phyloP scores from a whole-genome alignment of 2,113 vertebrate genomes.

The Microcebus griseorufus region DNA sequence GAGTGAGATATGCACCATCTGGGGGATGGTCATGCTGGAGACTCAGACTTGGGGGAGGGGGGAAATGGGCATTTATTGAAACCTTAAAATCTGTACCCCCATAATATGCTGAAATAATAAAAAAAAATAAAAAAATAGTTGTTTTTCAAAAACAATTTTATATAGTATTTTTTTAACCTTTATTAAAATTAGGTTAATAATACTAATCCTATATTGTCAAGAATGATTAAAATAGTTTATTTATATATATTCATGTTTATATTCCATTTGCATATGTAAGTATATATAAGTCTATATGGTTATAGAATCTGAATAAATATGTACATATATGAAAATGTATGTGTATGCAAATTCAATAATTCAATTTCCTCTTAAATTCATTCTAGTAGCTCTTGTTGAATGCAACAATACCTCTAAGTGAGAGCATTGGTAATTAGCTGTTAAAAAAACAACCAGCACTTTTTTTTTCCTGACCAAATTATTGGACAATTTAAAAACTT shows the following conservation, averaged over 20 bases:
- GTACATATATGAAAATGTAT: not conserved
- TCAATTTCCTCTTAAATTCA: not conserved
- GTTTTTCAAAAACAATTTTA: not conserved
- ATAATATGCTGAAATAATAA: too few species aligned
- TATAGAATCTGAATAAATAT: not conserved
- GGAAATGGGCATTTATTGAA: too few species aligned
- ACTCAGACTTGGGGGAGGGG: too few species aligned
- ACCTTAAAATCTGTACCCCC: too few species aligned
- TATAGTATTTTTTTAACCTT: not conserved
- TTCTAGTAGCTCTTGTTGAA: constrained; percentile 18
- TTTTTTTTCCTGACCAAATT: not conserved
- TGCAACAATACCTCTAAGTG: not conserved
- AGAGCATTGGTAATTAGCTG: constrained; percentile 33
- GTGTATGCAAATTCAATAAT: not conserved
- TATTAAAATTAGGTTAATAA: not conserved
- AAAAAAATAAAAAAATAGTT: too few species aligned
- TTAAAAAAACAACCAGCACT: not conserved
- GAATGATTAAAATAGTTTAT: not conserved
- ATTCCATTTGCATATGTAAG: not conserved
- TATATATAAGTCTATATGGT: not conserved
- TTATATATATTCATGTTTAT: not conserved
- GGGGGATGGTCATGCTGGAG: too few species aligned
- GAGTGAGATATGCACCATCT: too few species aligned
- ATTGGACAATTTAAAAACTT: not conserved
- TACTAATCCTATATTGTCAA: not conserved